Base-by-base conservation (phyloP, 2,888 invertebrate genomes). In the Cerastoderma edule region DNA sequence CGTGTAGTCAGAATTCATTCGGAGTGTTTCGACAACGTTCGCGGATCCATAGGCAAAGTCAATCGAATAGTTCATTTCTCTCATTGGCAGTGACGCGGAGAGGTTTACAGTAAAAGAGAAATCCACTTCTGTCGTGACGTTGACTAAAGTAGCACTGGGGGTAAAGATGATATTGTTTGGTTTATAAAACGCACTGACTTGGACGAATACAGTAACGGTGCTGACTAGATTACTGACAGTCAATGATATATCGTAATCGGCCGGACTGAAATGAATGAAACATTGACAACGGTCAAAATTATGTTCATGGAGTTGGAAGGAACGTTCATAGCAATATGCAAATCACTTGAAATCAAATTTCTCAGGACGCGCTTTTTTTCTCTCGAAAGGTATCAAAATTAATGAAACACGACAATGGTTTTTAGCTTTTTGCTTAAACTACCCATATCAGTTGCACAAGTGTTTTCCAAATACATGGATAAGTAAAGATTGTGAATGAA, bases 221-320 rank as follows among this genome's bases (percentile, higher is more conserved):
- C 73, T 81, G 32, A 81, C 78, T 8, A 67, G 70, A 39, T 81
- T 81, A 24, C 50, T 39, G 22, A 68, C 78, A 4, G 44, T 66
- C 0, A 76, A 70, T 16, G 39, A 68, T 0, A 78, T 50, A 22
- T 72, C 71, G 19, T 35, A 44, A 22, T 66, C 72, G 39, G 54
- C 71, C 3, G 71, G 68, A 0, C 68, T 68, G 60, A 68, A 68
- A 68, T 3, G 19, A 30, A 30, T 19, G 30, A 56, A 27, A 54
- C n/a, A n/a, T n/a, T n/a, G n/a, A n/a, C n/a, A n/a, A n/a, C n/a
- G n/a, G n/a, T n/a, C n/a, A n/a, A n/a, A n/a, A n/a, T n/a, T n/a
- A n/a, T n/a, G n/a, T n/a, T n/a, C n/a, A n/a, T n/a, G n/a, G n/a
- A n/a, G n/a, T n/a, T n/a, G n/a, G n/a, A n/a, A n/a, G n/a, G n/a